Evolutionary conservation across 64 coral and sea anemone genomes (phyloP), one percentile per base, ranked within the genome.

Genomic region (Hydrozoanthus tunicans): DNA sequence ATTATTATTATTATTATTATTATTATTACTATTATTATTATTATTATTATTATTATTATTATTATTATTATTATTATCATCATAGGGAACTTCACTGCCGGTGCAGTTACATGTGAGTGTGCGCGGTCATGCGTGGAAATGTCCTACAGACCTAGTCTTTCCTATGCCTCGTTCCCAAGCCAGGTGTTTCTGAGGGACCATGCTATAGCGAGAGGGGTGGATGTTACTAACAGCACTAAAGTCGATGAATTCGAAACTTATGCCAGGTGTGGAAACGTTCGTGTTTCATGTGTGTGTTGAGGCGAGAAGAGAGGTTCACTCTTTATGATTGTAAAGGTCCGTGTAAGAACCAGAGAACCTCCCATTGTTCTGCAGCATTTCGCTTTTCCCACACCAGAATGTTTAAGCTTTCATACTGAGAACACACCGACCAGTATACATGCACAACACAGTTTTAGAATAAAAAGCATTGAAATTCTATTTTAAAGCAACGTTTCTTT

Each of bases 131-230:
- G 82, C 51, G 82, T 68, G 15, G 0, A 0, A 0, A 9, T 70
- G 62, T 68, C 59, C 3, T 70, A 69, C 24, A 64, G 15, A 8
- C 10, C 82, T 7, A 26, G 67, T 9, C 67, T 85, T 12, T 85
- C 82, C 1, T 51, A 85, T 11, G 82, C 82, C 13, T 83, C 17
- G 0, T 83, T 83, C 20, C 80, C 58, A 7, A 60, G 80, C 6
- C 51, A 55, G 53, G 53, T 78, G 17, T 78, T 78, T 53, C 6
- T 78, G 76, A 78, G 51, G 15, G 76, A 57, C 17, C 51, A 78
- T 54, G 76, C 76, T 5, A 56, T 13, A 15, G 0, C n/a, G 12
- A 15, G 17, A 53, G 76, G 76, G 6, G 56, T 78, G 12, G 76
- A 78, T 57, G 3, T 17, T 6, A 52, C 53, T 17, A 78, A 78